Base-by-base conservation (phyloP, 1,140 invertebrate genomes). In the Drosophila santomea region DNA sequence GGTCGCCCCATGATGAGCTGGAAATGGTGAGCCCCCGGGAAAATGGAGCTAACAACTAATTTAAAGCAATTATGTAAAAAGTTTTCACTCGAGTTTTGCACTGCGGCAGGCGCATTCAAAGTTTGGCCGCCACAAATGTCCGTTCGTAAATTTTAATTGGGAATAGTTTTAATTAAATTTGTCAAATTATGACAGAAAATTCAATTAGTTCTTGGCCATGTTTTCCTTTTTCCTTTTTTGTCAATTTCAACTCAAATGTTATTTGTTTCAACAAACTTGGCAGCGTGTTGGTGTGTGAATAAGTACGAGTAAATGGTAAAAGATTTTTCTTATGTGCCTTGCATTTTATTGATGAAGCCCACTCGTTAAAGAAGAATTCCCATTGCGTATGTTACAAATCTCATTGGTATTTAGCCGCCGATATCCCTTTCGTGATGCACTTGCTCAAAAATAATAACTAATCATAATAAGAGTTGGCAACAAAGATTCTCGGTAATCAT, bases 151-250 rank as follows among this genome's bases (percentile, higher is more conserved):
- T 56, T 62, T 79, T 66, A 78, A 83, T 44, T 83, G 61, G 14
- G n/a, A 84, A 84, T 84, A 84, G 84, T 88, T 88, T 88, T 88
- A 88, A 88, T 88, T 88, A 88, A 88, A 89, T 88, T 88, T 80
- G 52, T 56, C 74, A 50, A 88, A 88, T 89, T 88, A 89, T 80
- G 75, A 66, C 50, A 50, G 71, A 45, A 77, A 90, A 90, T 73
- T 73, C 61, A 81, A 54, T 78, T 74, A 78, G 52, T 45, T 38
- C 11, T 54, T 10, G 55, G 62, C 52, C 35, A 59, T 74, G 57
- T 38, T 61, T 17, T 17, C 17, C 17, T 17, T 17, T 17, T 17
- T 0, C 17, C 17, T 17, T 17, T 35, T 32, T 10, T 47, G 35
- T 7, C 68, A 78, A 84, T 80, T 82, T 7, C n/a, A 54, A 57